Evolutionary conservation across 2,113 vertebrate genomes (phyloP).

Genomic region (Orientallactaga bullata): DNA sequence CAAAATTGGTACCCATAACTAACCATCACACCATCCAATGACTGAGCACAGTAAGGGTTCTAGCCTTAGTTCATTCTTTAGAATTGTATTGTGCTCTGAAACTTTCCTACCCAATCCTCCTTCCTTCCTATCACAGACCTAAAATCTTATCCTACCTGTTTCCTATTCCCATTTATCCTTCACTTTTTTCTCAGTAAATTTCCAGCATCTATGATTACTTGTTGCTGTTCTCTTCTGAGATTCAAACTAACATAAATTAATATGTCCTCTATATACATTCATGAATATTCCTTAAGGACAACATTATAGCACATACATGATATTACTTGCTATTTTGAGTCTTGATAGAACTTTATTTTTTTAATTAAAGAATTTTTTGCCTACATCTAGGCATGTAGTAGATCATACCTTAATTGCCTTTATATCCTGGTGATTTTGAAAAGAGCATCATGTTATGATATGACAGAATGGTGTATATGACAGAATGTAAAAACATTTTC

Average conservation of each 20-base stretch:
- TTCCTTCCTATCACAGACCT: neutral
- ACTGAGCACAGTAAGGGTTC: neutral
- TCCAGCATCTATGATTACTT: neutral
- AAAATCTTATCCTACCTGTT: neutral
- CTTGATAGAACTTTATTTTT: neutral
- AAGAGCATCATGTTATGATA: constrained; percentile 17
- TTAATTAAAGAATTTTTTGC: constrained; percentile 9
- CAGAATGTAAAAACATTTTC: neutral
- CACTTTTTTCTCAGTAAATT: neutral
- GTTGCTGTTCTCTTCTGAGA: constrained; percentile 15
- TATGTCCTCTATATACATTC: neutral
- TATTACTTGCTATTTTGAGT: constrained; percentile 40
- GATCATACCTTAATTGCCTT: neutral
- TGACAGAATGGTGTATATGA: neutral
- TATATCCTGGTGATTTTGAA: constrained; percentile 43
- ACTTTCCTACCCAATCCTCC: neutral
- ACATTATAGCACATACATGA: neutral
- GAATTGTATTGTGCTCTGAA: neutral
- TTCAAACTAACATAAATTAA: neutral
- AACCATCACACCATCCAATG: neutral
- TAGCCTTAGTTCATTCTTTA: neutral
- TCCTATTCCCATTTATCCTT: neutral
- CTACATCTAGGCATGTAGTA: constrained; percentile 8
- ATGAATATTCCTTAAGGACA: neutral
- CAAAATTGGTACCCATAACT: neutral